These are phyloP conservation scores for Idaea biselata DNA, from an alignment of 2,888 invertebrate species.

Conservation along the genomic window DNA sequence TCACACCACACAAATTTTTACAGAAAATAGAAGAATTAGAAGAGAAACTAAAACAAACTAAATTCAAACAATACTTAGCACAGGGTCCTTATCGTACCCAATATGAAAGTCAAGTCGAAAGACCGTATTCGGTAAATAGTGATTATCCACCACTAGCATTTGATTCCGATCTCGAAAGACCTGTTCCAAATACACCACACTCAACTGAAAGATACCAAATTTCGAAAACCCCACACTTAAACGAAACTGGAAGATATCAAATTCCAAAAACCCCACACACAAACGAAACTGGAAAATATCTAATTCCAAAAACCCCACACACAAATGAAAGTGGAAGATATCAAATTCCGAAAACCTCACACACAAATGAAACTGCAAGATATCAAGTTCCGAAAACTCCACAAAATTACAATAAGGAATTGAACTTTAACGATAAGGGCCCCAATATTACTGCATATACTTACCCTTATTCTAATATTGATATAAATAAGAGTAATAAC, in stretches of 20 bases:
- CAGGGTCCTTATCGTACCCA: slow-evolving; percentile 55
- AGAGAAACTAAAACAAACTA: slow-evolving; percentile 68
- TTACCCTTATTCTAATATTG: slow-evolving; percentile 38
- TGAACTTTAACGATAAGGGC: background rate
- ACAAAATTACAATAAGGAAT: background rate
- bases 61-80: slow-evolving; percentile 68
- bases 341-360: background rate
- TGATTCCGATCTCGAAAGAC: background rate
- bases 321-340: background rate
- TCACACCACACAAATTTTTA: slow-evolving; percentile 29
- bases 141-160: background rate
- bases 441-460: slow-evolving; percentile 28
- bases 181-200: background rate
- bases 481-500: background rate
- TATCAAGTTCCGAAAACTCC: background rate
- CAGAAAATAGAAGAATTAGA: slow-evolving; percentile 69
- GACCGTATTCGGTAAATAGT: slow-evolving; percentile 53
- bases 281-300: background rate
- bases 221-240: background rate
- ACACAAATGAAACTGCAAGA: background rate
- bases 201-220: background rate
- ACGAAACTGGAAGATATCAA: background rate
- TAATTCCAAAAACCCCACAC: background rate
- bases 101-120: slow-evolving; percentile 59
- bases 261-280: background rate